A percentile compares a stretch with the other conserved stretches of the same genome.
These are phyloP conservation scores for Enteromius afrohamiltoni DNA, from an alignment of 2,797 vertebrate genomes.

Conservation along the genomic window DNA sequence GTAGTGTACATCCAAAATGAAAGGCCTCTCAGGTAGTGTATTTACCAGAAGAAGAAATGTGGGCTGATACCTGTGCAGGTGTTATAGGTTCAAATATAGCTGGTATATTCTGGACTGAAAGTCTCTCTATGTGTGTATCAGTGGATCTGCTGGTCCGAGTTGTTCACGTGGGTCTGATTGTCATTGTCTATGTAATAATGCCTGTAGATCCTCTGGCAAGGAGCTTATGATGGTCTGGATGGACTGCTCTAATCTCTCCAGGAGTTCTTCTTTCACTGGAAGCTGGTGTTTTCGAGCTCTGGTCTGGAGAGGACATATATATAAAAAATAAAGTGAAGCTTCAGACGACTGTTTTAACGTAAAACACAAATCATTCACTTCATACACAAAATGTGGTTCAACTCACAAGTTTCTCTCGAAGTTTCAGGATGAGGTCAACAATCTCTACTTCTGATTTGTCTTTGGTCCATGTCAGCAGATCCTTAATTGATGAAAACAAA, in stretches of 20 bases:
- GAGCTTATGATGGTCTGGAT: constrained; percentile 77
- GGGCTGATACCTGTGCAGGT: constrained; percentile 3
- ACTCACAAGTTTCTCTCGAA: constrained; percentile 90
- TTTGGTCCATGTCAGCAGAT: constrained; percentile 87
- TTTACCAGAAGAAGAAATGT: constrained; percentile 12
- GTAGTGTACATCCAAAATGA: constrained; percentile 29
- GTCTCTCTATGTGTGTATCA: not conserved
- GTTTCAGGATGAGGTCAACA: constrained; percentile 91
- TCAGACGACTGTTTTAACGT: not conserved
- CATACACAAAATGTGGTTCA: not conserved
- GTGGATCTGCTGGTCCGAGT: constrained; percentile 23
- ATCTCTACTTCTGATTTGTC: constrained; percentile 95
- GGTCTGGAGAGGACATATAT: constrained; percentile 66
- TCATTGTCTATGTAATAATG: constrained; percentile 79
- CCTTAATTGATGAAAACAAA: constrained; percentile 68
- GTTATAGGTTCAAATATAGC: constrained; percentile 11
- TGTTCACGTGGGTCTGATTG: constrained; percentile 66
- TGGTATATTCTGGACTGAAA: constrained; percentile 15
- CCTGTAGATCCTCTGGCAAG: constrained; percentile 86
- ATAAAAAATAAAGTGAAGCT: not conserved
- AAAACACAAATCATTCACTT: not conserved
- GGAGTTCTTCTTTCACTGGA: constrained; percentile 80
- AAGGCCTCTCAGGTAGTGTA: constrained; percentile 34
- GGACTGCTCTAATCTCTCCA: constrained; percentile 76
- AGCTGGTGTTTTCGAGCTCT: constrained; percentile 83